Percentiles rank a stretch among this genome's conserved stretches.
phyloP scores from a whole-genome alignment of 2,113 vertebrate genomes.

The Riparia riparia region DNA sequence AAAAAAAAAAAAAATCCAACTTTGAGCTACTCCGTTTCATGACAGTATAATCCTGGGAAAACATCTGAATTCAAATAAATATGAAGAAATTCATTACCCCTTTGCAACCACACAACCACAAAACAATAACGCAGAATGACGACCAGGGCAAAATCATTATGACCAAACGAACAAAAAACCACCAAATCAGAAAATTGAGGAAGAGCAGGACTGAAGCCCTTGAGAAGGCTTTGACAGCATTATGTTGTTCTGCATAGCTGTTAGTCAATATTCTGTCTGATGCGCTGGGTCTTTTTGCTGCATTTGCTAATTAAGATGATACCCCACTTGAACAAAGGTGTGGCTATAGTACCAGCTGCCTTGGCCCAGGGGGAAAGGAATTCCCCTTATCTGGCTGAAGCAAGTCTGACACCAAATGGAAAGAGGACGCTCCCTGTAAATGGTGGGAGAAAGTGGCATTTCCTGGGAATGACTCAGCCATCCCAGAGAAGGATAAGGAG shows the following conservation, averaged over 20 bases:
- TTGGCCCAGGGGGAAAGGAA: background rate
- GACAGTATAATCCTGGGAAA: background rate
- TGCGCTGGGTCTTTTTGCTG: background rate
- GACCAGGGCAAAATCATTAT: background rate
- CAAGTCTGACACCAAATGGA: background rate
- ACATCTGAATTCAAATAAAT: background rate
- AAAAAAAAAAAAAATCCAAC: background rate
- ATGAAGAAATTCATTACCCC: background rate
- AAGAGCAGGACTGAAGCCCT: rapidly evolving
- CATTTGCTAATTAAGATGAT: background rate
- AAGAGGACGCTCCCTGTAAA: background rate
- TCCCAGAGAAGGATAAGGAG: background rate
- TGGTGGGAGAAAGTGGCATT: background rate
- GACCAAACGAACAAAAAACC: background rate
- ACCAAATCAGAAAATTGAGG: background rate
- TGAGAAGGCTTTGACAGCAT: background rate
- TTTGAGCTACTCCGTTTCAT: background rate
- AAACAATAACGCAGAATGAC: rapidly evolving
- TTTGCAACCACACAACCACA: background rate
- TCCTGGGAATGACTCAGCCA: background rate
- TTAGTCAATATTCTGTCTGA: background rate
- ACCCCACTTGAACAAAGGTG: background rate
- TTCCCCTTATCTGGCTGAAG: background rate
- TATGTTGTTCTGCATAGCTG: too few species aligned
- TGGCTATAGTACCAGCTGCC: background rate